Evolutionary conservation across 2,113 vertebrate species (phyloP), one percentile per base, ranked within the genome.

Genomic region (Rhodinocichla rosea): DNA sequence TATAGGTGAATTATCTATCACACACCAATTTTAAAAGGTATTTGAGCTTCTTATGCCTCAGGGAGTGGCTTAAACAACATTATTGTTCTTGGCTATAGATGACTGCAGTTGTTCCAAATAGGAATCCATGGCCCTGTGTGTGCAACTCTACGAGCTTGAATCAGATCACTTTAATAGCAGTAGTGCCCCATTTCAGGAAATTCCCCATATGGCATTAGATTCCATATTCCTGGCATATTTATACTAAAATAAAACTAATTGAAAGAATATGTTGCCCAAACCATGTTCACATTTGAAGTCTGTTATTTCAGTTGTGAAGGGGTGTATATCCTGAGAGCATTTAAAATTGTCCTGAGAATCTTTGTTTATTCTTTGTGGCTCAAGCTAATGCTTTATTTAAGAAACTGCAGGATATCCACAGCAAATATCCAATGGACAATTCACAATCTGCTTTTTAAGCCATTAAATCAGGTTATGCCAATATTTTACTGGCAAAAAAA

Each of bases 361-460:
- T 83, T 68, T 90, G 32, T 92, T 95, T 96, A 42, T 95, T 76
- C 80, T 87, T 94, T 45, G 22, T 63, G 87, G 89, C 80, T 95
- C 14, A 22, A 87, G 67, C 65, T 95, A 92, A 83, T 74, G 15
- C 80, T 96, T 97, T 83, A 69, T 91, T 76, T 96, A 83, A 96
- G 91, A 90, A 91, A 79, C 73, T 89, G 92, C 90, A 62, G 40
- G 95, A 83, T 55, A 47, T 24, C 37, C 70, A 15, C 70, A 87
- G 49, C 65, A 90, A 68, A 52, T 83, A 62, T 64, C 27, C 59
- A 71, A 23, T 23, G 86, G 82, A 52, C 62, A 45, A 17, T 50
- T 81, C 50, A 14, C 40, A 27, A n/a, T 42, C 24, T 40, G 30
- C 10, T 75, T 92, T 92, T 82, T 53, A 74, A 81, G 37, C 33